These are phyloP conservation scores for Myrmecobius fasciatus DNA, from an alignment of 2,113 vertebrate species.

Conservation along the genomic window DNA sequence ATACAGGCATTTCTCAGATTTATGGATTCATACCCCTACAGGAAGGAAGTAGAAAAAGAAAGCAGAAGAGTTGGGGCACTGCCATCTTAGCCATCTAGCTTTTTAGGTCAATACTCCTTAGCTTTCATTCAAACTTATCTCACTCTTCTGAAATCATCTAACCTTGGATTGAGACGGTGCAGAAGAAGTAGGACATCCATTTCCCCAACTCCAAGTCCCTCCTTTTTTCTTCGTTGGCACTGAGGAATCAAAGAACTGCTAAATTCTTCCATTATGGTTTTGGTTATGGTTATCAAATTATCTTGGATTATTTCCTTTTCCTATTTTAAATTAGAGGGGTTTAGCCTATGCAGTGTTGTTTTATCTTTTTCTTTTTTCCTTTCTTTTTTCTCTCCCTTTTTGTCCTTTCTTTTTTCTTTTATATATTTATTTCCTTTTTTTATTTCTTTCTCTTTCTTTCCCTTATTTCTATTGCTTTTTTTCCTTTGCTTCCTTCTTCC, in stretches of 20 bases:
- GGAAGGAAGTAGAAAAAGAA: constrained; percentile 41
- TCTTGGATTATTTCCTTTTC: neutral
- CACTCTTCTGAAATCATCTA: neutral
- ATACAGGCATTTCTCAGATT: constrained; percentile 12
- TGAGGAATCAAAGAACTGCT: neutral
- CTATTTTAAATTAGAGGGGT: neutral
- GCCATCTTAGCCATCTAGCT: constrained; percentile 16
- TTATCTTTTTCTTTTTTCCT: neutral
- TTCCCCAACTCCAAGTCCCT: neutral
- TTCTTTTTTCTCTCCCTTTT: too few species aligned
- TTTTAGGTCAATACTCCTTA: neutral
- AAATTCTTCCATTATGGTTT: neutral
- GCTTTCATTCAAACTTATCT: neutral
- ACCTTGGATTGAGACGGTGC: neutral
- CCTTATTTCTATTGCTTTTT: too few species aligned
- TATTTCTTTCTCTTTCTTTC: neutral
- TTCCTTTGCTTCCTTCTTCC: neutral
- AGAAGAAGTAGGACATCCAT: neutral
- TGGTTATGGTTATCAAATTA: neutral
- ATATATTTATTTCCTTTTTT: neutral
- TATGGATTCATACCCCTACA: constrained; percentile 27
- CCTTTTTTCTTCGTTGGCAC: neutral
- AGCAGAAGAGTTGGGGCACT: constrained; percentile 5
- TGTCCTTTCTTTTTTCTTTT: too few species aligned
- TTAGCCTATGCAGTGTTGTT: neutral